Conservation (phyloP, 2,113 vertebrate species). For the Tautogolabrus adspersus region DNA sequence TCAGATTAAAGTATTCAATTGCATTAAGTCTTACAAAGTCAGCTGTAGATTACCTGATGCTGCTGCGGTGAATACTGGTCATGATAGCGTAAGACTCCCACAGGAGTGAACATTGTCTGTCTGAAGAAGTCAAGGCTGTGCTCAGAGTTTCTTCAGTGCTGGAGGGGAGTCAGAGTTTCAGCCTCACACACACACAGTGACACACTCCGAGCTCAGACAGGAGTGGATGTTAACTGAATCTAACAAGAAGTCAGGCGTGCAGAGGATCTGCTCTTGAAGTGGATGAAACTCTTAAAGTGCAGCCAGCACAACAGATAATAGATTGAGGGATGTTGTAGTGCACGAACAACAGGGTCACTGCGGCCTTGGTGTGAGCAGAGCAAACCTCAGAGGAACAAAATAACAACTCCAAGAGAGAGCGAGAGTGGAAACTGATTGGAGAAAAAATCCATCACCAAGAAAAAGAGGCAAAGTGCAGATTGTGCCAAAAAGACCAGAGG, state of each 20-base stretch:
- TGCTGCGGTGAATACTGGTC: constrained; percentile 29
- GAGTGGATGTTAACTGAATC: constrained; percentile 24
- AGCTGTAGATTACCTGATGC: constrained; percentile 13
- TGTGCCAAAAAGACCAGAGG: constrained; percentile 24
- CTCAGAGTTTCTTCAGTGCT: constrained; percentile 9
- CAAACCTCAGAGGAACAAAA: constrained; percentile 45
- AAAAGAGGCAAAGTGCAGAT: constrained; percentile 38
- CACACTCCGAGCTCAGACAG: constrained; percentile 14
- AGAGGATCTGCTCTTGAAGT: constrained; percentile 7
- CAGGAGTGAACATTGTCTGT: constrained; percentile 24
- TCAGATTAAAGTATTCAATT: constrained; percentile 24
- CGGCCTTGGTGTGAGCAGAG: constrained; percentile 20
- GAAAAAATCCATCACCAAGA: constrained; percentile 34
- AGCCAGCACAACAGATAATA: constrained; percentile 22
- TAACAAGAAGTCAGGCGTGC: constrained; percentile 33
- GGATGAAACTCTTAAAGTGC: constrained; percentile 16
- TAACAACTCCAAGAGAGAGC: constrained; percentile 32
- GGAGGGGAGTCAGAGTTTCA: neutral
- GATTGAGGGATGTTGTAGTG: constrained; percentile 30
- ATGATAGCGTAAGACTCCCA: neutral
- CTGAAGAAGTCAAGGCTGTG: neutral
- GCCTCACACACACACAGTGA: neutral
- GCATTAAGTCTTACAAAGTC: constrained; percentile 40
- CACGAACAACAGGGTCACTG: constrained; percentile 43
- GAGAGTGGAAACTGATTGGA: constrained; percentile 42